Evolutionary conservation across 2,888 invertebrate genomes (phyloP), one percentile per base, ranked within the genome.

Genomic region (Perdita meconis): DNA sequence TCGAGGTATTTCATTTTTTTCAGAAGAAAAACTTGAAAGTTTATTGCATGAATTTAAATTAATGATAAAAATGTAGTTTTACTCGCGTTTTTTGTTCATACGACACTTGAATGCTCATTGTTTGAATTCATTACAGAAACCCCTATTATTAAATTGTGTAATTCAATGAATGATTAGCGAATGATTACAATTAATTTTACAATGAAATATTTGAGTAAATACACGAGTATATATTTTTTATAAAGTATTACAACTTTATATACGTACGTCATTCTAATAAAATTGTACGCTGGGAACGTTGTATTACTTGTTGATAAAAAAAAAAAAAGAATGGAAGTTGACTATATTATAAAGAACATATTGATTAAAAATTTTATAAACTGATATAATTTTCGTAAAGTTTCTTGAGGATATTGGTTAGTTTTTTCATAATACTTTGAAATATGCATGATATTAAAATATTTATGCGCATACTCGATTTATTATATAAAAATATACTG

Each of bases 191-290:
- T 68, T 75, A 65, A 56, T 78, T 75, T 66, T 69, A 63, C 69
- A 44, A 65, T 56, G 60, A 65, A 75, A 57, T 66, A 60, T 72
- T 66, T 75, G 55, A 36, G 59, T 72, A 66, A 75, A 66, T 66
- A 65, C 30, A 60, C 47, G 50, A 72, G 60, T 72, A 65, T 72
- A 65, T 72, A 73, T 72, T 72, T 75, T 75, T 75, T 72, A 75
- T 65, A 72, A 75, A 71, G 59, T 60, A 60, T 72, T 65, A 40
- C 22, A n/a, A 64, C 59, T 64, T 64, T 74, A 68, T 68, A 60
- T 34, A 72, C 6, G 47, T 57, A 57, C 16, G 50, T 42, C n/a
- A 34, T 65, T 72, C 40, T 64, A 71, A 65, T 60, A 60, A 75
- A 75, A 60, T 10, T 72, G 19, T 65, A 60, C 36, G 24, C n/a